Evolutionary conservation across 2,797 vertebrate species (phyloP).

Genomic region (Eleutherodactylus coqui): DNA sequence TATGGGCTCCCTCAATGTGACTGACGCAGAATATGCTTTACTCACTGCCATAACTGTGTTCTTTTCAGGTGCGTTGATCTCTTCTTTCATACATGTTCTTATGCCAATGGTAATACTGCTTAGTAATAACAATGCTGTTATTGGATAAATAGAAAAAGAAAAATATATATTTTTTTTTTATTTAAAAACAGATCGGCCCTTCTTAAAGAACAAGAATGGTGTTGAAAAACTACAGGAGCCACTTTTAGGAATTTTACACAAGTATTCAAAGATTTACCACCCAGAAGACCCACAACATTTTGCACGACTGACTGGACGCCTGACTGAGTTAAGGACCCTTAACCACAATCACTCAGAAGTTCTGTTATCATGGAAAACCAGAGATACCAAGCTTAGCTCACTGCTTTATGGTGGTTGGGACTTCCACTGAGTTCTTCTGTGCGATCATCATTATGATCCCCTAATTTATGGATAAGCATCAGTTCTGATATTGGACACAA

Average conservation of each 20-base stretch:
- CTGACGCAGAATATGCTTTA: conserved; percentile 87
- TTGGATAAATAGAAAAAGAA: neutral
- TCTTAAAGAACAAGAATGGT: conserved; percentile 75
- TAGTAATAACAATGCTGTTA: neutral
- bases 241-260: conserved; percentile 77
- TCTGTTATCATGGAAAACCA: conserved; percentile 71
- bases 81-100: neutral
- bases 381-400: conserved; percentile 67
- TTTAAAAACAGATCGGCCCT: conserved; percentile 72
- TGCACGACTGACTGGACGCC: conserved; percentile 74
- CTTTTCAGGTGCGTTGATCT: conserved; percentile 85
- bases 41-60: conserved; percentile 88
- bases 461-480: conserved; percentile 51
- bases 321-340: conserved; percentile 78
- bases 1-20: conserved; percentile 85
- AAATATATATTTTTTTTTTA: neutral
- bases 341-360: conserved; percentile 76
- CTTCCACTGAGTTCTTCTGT: conserved; percentile 69
- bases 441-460: neutral
- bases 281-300: conserved; percentile 78
- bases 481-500: conserved; percentile 10
- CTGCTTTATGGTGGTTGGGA: conserved; percentile 73
- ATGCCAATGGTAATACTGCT: neutral
- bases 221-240: conserved; percentile 79
- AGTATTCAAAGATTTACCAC: conserved; percentile 76